Conservation (phyloP, 2,113 vertebrate genomes). For the Anoplopoma fimbria region DNA sequence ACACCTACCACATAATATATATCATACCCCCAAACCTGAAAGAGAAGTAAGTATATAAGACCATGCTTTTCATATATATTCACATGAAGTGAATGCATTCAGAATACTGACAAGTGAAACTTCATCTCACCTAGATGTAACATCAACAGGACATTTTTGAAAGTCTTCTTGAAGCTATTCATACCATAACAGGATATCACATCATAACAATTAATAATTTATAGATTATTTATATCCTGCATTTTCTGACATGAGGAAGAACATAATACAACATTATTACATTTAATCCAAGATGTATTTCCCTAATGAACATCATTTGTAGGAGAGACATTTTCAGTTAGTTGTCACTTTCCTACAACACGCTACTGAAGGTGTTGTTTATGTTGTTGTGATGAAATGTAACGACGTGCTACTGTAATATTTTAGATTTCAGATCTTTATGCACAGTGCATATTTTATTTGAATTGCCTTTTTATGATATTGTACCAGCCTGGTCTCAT, state of each 20-base stretch:
- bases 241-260: neutral
- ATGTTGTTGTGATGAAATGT: constrained; percentile 10
- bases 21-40: neutral
- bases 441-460: neutral
- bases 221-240: neutral
- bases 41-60: neutral
- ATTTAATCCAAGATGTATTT: neutral
- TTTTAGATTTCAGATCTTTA: constrained; percentile 18
- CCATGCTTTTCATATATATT: neutral
- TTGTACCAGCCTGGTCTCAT: neutral
- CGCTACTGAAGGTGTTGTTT: neutral
- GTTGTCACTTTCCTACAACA: neutral
- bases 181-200: neutral
- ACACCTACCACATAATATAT: neutral
- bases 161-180: neutral
- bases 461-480: neutral
- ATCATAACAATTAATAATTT: neutral
- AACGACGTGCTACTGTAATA: constrained; percentile 9
- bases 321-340: neutral
- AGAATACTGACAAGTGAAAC: neutral
- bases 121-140: neutral
- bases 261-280: neutral
- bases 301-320: neutral
- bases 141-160: neutral
- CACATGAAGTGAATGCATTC: neutral